Evolutionary conservation across 2,888 invertebrate species (phyloP), one percentile per base, ranked within the genome.

Genomic region (Dermolepida albohirtum): DNA sequence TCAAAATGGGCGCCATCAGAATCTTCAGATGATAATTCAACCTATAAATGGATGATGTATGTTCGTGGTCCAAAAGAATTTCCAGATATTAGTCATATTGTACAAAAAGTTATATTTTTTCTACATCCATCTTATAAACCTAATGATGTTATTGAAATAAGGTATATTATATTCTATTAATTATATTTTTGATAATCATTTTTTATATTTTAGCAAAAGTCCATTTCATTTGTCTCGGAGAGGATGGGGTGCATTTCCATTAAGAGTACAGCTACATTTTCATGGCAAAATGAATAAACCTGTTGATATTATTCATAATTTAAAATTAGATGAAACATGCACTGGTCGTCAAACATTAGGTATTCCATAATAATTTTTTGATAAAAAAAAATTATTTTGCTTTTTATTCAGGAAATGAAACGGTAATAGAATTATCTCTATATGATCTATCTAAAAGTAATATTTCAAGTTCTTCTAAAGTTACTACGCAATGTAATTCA

Each of bases 241-340:
- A 68, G 96, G 96, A 14, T 96, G 96, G 96, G 96, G 96, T 10
- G 96, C 96, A 85, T 96, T 96, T 84, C 93, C 94, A 0, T 87
- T 95, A 5, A 85, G 92, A 59, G 87, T 95, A 1, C 92, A 94
- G 80, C 84, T 96, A 1, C 92, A 91, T 81, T 96, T 96, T 80
- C 85, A 87, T 43, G 89, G 91, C 66, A 80, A 85, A 6, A 82
- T 90, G 12, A 94, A 96, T 81, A 91, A 93, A 70, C 92, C 94
- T 0, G 89, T 93, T 29, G 89, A 92, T 73, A 84, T 96, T 11
- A 88, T 92, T 63, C 96, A 96, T 82, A 88, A 89, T 75, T 86
- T 95, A 74, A 90, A 93, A 78, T 84, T 96, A 71, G 96, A 96
- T 81, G 86, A 91, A 71, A 91, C 92, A 29, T 91, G 90, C 77